Percentiles rank a stretch among this genome's conserved stretches.
Evolutionary conservation across 1,140 invertebrate genomes (phyloP).

Genomic region (Pentalonia nigronervosa): DNA sequence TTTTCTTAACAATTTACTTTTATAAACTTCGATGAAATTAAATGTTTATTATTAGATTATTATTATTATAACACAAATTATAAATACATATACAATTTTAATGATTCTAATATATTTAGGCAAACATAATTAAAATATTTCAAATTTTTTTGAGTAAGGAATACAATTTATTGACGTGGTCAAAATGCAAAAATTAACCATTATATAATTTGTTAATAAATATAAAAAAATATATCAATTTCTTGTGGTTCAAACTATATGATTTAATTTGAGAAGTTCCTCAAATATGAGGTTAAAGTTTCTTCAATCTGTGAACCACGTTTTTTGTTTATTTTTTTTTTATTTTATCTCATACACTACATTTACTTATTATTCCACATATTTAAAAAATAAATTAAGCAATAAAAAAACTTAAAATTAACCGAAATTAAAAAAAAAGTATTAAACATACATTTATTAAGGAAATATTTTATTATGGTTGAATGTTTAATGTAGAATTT

Average conservation of each 20-base stretch:
- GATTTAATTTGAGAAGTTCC: neutral
- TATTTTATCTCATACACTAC: neutral
- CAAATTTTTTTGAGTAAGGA: too few relatives aligned
- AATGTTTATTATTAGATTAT: neutral
- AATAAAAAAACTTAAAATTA: neutral
- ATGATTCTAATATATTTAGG: neutral
- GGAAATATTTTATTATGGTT: neutral
- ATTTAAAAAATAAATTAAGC: neutral
- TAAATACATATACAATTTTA: neutral
- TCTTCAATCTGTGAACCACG: neutral
- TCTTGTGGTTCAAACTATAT: neutral
- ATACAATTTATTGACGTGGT: neutral
- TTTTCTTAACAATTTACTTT: neutral
- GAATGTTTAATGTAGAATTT: neutral
- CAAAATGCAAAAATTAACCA: neutral
- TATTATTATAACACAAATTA: neutral
- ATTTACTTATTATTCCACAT: neutral
- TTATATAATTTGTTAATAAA: neutral
- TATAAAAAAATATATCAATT: neutral
- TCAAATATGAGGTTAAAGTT: neutral
- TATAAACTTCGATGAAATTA: neutral
- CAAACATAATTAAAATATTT: too few relatives aligned
- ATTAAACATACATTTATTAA: neutral
- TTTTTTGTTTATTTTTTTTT: neutral
- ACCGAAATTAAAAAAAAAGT: neutral